A percentile compares a stretch with the other conserved stretches of the same genome.
phyloP scores from a whole-genome alignment of 2,888 invertebrate species.

The Cactoblastis cactorum region DNA sequence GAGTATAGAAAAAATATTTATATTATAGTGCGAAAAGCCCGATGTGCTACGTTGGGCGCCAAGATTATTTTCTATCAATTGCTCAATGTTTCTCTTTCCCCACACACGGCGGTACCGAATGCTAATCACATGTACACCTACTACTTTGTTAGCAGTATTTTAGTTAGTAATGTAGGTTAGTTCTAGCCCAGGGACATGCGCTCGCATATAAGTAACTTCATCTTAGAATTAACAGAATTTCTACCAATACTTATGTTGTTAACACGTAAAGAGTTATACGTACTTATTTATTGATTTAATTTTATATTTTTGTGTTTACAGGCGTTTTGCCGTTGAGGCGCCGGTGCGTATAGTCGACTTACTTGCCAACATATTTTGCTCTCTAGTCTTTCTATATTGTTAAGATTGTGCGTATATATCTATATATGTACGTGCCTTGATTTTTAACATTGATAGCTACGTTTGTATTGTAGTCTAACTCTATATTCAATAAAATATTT shows the following conservation, averaged over 20 bases:
- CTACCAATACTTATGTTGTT: no score
- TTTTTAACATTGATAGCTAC: background rate
- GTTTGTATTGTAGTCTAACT: background rate
- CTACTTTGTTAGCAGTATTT: conserved; percentile 70
- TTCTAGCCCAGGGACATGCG: conserved; percentile 16
- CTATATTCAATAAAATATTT: background rate
- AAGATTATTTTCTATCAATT: background rate
- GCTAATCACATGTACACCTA: conserved; percentile 67
- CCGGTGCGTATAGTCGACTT: conserved; percentile 4
- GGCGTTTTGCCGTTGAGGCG: background rate
- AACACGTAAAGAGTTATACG: conserved; percentile 2
- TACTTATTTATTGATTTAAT: conserved; percentile 4
- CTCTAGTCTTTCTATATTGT: background rate
- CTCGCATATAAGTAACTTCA: background rate
- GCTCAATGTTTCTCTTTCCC: conserved; percentile 26
- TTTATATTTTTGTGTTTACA: background rate
- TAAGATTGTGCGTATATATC: background rate
- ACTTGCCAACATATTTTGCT: background rate
- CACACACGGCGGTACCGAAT: conserved; percentile 56
- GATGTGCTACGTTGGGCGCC: background rate
- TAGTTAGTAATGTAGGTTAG: conserved; percentile 66
- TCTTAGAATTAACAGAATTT: background rate
- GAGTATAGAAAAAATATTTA: no score
- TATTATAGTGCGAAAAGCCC: conserved; percentile 4
- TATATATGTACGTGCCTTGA: background rate